These are phyloP conservation scores for Halichoerus grypus DNA, from an alignment of 2,113 vertebrate genomes.

Conservation along the genomic window DNA sequence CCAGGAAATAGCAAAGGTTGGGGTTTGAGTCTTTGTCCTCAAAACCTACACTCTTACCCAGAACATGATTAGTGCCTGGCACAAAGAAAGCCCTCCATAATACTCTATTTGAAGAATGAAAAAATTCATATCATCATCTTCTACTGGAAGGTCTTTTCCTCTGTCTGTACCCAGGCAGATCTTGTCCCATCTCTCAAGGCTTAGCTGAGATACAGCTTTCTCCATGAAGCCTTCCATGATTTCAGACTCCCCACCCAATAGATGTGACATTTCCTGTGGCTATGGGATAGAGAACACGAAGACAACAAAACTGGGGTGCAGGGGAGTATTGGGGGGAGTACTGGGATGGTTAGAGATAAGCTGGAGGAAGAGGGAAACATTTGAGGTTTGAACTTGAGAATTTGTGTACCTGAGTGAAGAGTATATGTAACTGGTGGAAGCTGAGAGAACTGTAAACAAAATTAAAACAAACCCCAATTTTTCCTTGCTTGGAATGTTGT, in stretches of 20 bases:
- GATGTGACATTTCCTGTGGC: not conserved
- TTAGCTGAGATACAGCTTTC: not conserved
- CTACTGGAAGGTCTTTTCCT: not conserved
- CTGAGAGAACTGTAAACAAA: not conserved
- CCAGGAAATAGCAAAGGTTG: not conserved
- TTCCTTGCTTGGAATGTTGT: not conserved
- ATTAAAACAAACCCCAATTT: not conserved
- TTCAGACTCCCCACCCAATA: not conserved
- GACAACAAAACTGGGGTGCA: not conserved
- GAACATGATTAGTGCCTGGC: not conserved
- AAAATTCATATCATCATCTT: not conserved
- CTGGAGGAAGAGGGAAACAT: not conserved
- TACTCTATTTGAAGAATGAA: conserved; percentile 31
- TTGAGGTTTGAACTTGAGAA: not conserved
- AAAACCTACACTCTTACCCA: not conserved
- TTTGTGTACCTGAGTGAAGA: not conserved
- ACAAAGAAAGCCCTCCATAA: not conserved
- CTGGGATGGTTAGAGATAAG: not conserved
- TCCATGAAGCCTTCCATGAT: not conserved
- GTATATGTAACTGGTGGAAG: not conserved
- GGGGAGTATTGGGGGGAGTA: not conserved
- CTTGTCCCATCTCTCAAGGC: not conserved
- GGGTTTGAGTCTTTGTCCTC: conserved; percentile 13
- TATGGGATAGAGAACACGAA: not conserved
- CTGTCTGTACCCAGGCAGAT: not conserved